A percentile compares a stretch with the other conserved stretches of the same genome.
phyloP scores from a whole-genome alignment of 92 coral and sea anemone species.

The Anthopleura xanthogrammica region DNA sequence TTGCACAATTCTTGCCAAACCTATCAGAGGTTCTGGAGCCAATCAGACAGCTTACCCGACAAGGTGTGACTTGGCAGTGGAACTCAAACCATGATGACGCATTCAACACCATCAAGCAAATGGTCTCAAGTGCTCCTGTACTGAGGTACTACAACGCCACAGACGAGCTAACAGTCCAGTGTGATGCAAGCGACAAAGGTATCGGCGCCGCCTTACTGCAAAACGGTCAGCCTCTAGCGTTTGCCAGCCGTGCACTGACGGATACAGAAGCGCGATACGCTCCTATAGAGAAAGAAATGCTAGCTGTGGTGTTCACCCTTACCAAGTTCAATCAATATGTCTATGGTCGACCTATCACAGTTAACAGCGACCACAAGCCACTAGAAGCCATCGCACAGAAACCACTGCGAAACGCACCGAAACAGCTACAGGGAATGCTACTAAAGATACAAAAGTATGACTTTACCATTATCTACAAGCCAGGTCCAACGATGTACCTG shows the following conservation, averaged over 20 bases:
- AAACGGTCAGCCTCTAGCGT: neutral
- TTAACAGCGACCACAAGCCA: too few species aligned
- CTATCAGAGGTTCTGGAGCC: conserved; percentile 20
- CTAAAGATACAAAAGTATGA: conserved; percentile 28
- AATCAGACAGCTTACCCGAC: conserved; percentile 16
- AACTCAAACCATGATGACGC: neutral
- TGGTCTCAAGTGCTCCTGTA: conserved; percentile 15
- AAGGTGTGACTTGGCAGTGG: conserved; percentile 9
- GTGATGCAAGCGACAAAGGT: too few species aligned
- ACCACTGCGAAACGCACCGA: conserved; percentile 24
- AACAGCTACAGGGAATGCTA: conserved; percentile 29
- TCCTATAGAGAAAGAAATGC: too few species aligned
- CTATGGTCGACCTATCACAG: too few species aligned
- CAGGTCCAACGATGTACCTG: conserved; percentile 6
- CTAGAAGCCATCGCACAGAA: conserved; percentile 3
- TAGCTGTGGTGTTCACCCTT: neutral
- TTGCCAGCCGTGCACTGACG: neutral
- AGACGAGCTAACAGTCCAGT: neutral
- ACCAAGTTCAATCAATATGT: too few species aligned
- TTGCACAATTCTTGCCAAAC: neutral
- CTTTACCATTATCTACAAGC: conserved; percentile 24
- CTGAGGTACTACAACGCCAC: conserved; percentile 4
- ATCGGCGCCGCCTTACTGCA: too few species aligned
- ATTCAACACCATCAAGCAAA: conserved; percentile 19
- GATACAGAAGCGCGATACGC: neutral